A percentile compares a stretch with the other conserved stretches of the same genome.
These are phyloP conservation scores for Eupithecia subfuscata DNA, from an alignment of 2,888 invertebrate genomes.

Conservation along the genomic window DNA sequence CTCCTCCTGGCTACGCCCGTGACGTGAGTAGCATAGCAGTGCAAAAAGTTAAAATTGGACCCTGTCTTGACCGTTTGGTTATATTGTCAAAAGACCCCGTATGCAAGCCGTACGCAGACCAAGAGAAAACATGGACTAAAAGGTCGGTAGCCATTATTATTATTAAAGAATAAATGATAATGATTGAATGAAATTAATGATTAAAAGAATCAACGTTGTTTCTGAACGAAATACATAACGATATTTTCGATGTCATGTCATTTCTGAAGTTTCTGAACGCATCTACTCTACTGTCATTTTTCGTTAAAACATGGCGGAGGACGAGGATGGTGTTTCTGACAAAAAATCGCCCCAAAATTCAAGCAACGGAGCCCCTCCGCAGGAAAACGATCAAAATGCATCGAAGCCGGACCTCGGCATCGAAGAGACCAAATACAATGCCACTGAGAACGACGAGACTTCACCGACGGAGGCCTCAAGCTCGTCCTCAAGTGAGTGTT, in stretches of 20 bases:
- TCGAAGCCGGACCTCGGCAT: conserved; percentile 79
- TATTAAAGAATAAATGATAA: too few relatives aligned
- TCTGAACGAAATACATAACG: conserved; percentile 46
- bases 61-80: too few relatives aligned
- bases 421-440: conserved; percentile 77
- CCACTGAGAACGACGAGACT: conserved; percentile 71
- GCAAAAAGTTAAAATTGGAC: too few relatives aligned
- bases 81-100: too few relatives aligned
- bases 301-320: conserved; percentile 81
- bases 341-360: conserved; percentile 78
- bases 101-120: too few relatives aligned
- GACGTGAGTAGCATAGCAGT: too few relatives aligned
- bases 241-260: conserved; percentile 24
- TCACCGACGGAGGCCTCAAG: conserved; percentile 69
- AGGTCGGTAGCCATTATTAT: too few relatives aligned
- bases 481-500: conserved; percentile 78
- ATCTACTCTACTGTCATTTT: conserved; percentile 69
- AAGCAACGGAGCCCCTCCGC: conserved; percentile 66
- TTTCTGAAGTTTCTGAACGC: conserved; percentile 63
- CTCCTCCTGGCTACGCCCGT: too few relatives aligned
- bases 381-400: conserved; percentile 72
- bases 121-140: too few relatives aligned
- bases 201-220: conserved; percentile 38
- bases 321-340: conserved; percentile 81
- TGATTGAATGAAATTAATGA: too few relatives aligned